Base-by-base conservation (phyloP, 2,797 vertebrate genomes). In the Craterocephalus amniculus region DNA sequence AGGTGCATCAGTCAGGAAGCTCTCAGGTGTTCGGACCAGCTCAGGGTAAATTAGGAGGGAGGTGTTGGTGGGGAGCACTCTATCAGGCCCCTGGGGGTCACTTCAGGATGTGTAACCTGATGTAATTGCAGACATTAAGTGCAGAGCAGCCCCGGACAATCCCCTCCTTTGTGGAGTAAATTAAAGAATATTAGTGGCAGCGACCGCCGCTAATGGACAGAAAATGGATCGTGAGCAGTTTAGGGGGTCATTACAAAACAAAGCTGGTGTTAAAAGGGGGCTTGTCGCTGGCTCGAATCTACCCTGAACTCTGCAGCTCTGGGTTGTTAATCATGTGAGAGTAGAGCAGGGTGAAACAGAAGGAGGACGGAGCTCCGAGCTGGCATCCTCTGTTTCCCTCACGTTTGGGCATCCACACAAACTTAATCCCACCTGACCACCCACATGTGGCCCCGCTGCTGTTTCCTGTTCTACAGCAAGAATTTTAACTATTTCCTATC, bases 121-220 rank as follows among this genome's bases (percentile, higher is more conserved):
- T 92, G 91, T 91, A 92, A 93, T 91, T 86, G 73, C 80, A 84
- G 79, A 68, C 79, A 86, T 92, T 92, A 93, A 91, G 86, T 86
- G 84, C 76, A 78, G 78, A 62, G 52, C 60, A 72, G 64, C 87
- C 86, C 81, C 45, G 73, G 79, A 89, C 89, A 86, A 79, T 80
- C 72, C 74, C 83, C 76, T 81, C 68, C 83, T 91, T 87, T 90
- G 81, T 88, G 72, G 84, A 79, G 77, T 84, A 80, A 90, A 91
- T 92, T 88, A 84, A 87, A 88, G 83, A 87, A 85, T 80, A 88
- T 85, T 71, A 89, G 81, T 81, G 58, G 67, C 72, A 60, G 76
- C 51, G 10, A 36, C 70, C 49, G 20, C 72, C 58, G 74, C 81
- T 91, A 91, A 91, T 90, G 87, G 87, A 89, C 63, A 82, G 79